Base-by-base conservation (phyloP, 64 coral and sea anemone species). In the Pocillopora verrucosa region DNA sequence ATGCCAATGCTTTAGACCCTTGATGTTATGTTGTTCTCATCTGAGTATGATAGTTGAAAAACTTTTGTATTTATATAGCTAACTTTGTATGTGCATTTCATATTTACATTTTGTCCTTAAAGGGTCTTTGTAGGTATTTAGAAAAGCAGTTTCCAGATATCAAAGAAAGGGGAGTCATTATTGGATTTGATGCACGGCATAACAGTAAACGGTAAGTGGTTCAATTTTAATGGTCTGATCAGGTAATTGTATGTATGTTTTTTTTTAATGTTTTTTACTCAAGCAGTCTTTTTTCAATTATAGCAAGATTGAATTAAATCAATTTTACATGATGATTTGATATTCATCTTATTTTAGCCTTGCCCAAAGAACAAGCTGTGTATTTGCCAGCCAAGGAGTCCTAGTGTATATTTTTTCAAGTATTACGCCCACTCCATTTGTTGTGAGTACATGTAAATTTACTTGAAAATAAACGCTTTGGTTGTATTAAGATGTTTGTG, bases 381-480 rank as follows among this genome's bases (percentile, higher is more conserved):
- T 99, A 61, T 99, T 99, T 88, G 75, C 95, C 34, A 95, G 77
- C 86, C 91, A 95, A 89, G 91, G 91, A 60, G 87, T 99, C 65
- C 94, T 68, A 77, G 97, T 99, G 34, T 91, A 95, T 91, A 64
- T 99, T 13, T 99, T 99, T 59, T 86, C 87, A 77, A 93, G 88
- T 80, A 95, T 99, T 85, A 95, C 94, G 34, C 97, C 97, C 17
- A 99, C 97, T 76, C 97, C 97, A 80, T 99, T 93, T 99, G 97
- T 99, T 86, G 97, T 99, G 91, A 93, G 90, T 80, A 41, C 30
- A 5, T 74, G 56, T 62, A 30, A 14, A 60, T 60, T 60, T 30
- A 30, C 41, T 51, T 51, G 3, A 51, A 51, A 51, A 51, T 51
- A 7, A 51, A 51, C 7, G 7, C 41, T 51, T 3, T 51, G 41